Conservation (phyloP, 2,113 vertebrate species). For the Rhinichthys klamathensis region DNA sequence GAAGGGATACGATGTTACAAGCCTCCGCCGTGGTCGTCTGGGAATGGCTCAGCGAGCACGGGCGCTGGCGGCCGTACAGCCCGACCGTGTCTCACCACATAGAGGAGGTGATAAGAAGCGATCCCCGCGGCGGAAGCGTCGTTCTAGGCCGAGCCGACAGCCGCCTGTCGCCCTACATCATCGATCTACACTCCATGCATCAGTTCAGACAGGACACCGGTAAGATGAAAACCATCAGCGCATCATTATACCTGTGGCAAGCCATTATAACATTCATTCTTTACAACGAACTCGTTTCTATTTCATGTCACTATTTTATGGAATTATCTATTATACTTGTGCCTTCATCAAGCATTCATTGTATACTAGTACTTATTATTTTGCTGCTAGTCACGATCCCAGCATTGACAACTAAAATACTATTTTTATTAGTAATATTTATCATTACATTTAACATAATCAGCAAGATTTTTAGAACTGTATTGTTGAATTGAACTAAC, state of each 20-base stretch:
- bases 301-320: background rate
- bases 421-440: background rate
- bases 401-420: background rate
- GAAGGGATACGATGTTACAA: slow-evolving; percentile 79
- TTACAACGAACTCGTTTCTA: background rate
- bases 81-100: slow-evolving; percentile 94
- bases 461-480: too few relatives aligned
- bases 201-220: slow-evolving; percentile 94
- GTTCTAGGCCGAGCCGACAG: slow-evolving; percentile 92
- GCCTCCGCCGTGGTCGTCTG: slow-evolving; percentile 92
- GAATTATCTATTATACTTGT: background rate
- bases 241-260: background rate
- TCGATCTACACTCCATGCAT: slow-evolving; percentile 93
- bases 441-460: too few relatives aligned
- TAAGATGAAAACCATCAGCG: slow-evolving; percentile 62
- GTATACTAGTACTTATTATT: background rate
- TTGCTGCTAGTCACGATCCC: background rate
- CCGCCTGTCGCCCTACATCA: slow-evolving; percentile 89
- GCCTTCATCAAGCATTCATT: background rate
- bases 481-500: too few relatives aligned
- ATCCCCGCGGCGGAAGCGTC: slow-evolving; percentile 88
- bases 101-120: slow-evolving; percentile 89
- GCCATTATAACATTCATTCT: background rate
- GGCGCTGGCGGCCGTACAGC: slow-evolving; percentile 94
- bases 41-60: slow-evolving; percentile 98